Evolutionary conservation across 2,888 invertebrate species (phyloP), one percentile per base, ranked within the genome.

Genomic region (Dasysyrphus tricinctus): DNA sequence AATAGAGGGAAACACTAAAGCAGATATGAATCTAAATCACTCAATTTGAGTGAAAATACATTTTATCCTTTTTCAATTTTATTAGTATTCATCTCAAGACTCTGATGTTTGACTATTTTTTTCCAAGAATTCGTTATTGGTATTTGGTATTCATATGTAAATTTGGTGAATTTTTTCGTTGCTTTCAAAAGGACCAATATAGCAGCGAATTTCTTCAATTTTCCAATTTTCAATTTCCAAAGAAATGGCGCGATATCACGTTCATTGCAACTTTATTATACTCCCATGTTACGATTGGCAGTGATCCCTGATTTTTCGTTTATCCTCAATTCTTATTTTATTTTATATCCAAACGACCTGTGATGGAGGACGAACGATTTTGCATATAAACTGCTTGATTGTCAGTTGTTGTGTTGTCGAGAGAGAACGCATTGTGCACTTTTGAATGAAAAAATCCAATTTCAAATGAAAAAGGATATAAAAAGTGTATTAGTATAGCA

Each of bases 11-110:
- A 44, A 6, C 11, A 49, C 32, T 56, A 49, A 67, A 49, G 42
- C 39, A 63, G 85, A 86, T 87, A 76, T 56, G 9, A 69, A 87
- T 87, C 87, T 87, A 83, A 87, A 87, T 87, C 79, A 87, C 87
- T 87, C 83, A 87, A 83, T 87, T 87, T 87, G 82, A 87, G 87
- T 87, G 86, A 86, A 86, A 86, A 86, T 86, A 82, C 78, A 79
- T 82, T 86, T 86, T 81, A 82, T 82, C 75, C 86, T 79, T 86
- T 86, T 82, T 86, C 82, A 67, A 82, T 86, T 82, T 86, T 86
- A 86, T 82, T 86, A 24, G 24, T 24, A 86, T 82, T 82, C 86
- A 75, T 78, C 78, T 82, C 75, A 54, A 54, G 51, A 32, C 70
- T 77, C 42, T 34, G 11, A 9, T 34, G 65, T 29, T 59, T 61